These are phyloP conservation scores for Crypturellus tataupa DNA, from an alignment of 2,797 vertebrate species.

Conservation along the genomic window DNA sequence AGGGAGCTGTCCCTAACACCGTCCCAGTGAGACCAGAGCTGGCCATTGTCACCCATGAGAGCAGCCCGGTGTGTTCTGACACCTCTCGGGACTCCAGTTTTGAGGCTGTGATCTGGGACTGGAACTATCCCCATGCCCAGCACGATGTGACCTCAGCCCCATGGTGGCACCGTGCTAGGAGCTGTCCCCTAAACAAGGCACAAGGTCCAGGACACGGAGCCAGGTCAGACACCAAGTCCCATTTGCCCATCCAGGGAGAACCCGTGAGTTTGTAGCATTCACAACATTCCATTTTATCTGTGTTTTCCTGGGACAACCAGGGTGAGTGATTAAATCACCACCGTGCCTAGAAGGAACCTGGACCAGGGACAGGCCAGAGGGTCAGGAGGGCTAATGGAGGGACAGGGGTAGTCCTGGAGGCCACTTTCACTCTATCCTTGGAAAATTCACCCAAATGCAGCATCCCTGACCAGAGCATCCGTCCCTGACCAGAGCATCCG, in stretches of 20 bases:
- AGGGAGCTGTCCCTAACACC: accelerated
- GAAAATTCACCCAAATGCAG: neutral
- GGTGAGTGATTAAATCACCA: too few species aligned
- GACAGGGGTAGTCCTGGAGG: neutral
- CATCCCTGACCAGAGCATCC: neutral
- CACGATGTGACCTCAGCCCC: neutral
- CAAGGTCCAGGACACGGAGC: too few species aligned
- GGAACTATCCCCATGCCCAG: neutral
- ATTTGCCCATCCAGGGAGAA: neutral
- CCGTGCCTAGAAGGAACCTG: neutral
- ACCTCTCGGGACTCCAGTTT: neutral
- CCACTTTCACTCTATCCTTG: neutral
- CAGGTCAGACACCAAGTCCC: neutral
- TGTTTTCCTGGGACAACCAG: neutral
- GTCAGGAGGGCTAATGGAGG: neutral
- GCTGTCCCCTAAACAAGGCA: neutral
- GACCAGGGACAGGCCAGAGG: neutral
- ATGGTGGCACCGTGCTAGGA: neutral
- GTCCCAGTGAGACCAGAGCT: neutral
- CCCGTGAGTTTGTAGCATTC: neutral
- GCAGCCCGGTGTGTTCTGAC: neutral
- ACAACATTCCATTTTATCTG: neutral
- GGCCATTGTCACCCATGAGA: neutral
- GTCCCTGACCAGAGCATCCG: neutral
- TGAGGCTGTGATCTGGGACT: neutral